Evolutionary conservation across 2,888 invertebrate genomes (phyloP), one percentile per base, ranked within the genome.

Genomic region (Drosophila hamatofila): DNA sequence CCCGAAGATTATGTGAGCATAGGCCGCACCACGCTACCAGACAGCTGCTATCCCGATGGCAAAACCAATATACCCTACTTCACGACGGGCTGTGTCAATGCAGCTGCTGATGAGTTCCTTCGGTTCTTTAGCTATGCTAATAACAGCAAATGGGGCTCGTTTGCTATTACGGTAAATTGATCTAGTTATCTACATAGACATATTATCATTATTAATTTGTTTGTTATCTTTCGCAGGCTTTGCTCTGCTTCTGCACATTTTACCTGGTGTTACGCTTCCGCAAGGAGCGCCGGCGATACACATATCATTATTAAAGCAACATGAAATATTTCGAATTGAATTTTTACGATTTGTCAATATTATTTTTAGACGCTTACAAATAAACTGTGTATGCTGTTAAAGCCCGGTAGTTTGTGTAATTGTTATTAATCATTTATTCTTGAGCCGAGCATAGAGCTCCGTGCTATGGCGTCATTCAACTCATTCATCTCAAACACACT

Each of bases 181-280:
- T 14, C n/a, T 3, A 1, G 12, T 5, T 27, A 41, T 52, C 51
- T 21, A 1, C 18, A 35, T 23, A 23, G 35, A 5, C 35, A 12
- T 27, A 39, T 27, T 23, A 25, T 25, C 49, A 18, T 25, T n/a
- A 21, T 33, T 56, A 42, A 56, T 23, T 21, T n/a, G 5, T 33
- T 3, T 35, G n/a, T 37, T 52, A 23, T 37, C 23, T 37, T 39
- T 78, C 71, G 4, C 58, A 91, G 91, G 80, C 74, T 18, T 27
- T 91, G 1, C 68, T 90, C 81, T 77, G 88, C 23, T 56, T 87
- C 42, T 83, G 83, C 52, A 73, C 88, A 18, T 83, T 90, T 56
- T 89, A 88, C 58, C 72, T 91, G 60, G 84, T 85, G 2, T 64
- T 69, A 27, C 90, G 88, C 16, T 91, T 91, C 81, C 81, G 82